Evolutionary conservation across 2,113 vertebrate species (phyloP).

Genomic region (Aramus guarauna): DNA sequence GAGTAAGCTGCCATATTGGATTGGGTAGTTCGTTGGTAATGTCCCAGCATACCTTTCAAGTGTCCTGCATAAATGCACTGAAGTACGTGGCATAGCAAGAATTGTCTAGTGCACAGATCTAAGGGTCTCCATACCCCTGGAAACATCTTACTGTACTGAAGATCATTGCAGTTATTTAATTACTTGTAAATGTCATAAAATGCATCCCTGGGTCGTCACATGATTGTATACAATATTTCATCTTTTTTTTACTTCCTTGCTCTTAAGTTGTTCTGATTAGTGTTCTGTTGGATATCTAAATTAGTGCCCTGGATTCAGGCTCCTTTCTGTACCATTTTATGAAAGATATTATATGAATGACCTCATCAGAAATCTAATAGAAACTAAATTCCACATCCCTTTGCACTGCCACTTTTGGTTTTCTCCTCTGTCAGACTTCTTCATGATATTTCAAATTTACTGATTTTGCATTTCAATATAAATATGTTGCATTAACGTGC

Average conservation of each 20-base stretch:
- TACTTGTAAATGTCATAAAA: neutral
- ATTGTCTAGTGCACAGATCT: neutral
- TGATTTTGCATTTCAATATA: neutral
- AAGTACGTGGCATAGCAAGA: neutral
- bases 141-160: neutral
- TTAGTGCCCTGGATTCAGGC: neutral
- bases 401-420: neutral
- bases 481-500: neutral
- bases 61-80: neutral
- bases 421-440: neutral
- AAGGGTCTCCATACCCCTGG: neutral
- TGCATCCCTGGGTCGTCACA: neutral
- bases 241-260: neutral
- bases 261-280: neutral
- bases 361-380: neutral
- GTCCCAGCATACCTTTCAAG: neutral
- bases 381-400: neutral
- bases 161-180: neutral
- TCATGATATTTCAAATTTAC: neutral
- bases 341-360: neutral
- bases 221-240: neutral
- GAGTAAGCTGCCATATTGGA: neutral
- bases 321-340: neutral
- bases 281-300: neutral
- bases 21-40: neutral